A percentile compares a stretch with the other conserved stretches of the same genome.
These are phyloP conservation scores for Champsocephalus esox DNA, from an alignment of 2,797 vertebrate genomes.

Conservation along the genomic window DNA sequence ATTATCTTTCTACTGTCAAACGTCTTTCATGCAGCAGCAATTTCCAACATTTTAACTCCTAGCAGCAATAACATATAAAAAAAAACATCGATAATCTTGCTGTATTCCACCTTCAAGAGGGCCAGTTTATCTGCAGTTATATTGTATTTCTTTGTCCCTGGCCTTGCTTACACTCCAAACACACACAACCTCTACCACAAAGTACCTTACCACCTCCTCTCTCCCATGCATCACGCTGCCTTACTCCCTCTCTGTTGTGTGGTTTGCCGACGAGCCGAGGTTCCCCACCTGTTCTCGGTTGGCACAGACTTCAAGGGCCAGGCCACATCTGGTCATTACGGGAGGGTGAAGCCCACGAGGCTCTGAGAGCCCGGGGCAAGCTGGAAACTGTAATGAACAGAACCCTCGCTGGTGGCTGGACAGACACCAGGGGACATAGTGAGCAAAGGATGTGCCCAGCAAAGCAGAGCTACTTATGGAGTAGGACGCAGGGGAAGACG, in stretches of 20 bases:
- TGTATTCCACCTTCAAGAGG: constrained; percentile 13
- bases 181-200: not conserved
- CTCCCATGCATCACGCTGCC: constrained; percentile 33
- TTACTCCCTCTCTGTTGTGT: constrained; percentile 51
- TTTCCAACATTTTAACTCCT: not conserved
- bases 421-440: constrained; percentile 62
- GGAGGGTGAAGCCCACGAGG: constrained; percentile 66
- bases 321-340: constrained; percentile 83
- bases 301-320: constrained; percentile 81
- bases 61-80: constrained; percentile 6
- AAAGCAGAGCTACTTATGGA: constrained; percentile 63
- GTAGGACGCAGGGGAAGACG: constrained; percentile 37
- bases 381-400: constrained; percentile 78
- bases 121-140: not conserved
- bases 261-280: constrained; percentile 64
- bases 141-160: constrained; percentile 6
- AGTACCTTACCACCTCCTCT: too few relatives aligned
- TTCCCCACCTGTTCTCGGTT: constrained; percentile 82
- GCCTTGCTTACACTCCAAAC: not conserved
- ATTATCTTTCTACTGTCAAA: constrained; percentile 6
- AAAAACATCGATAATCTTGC: constrained; percentile 2
- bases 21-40: constrained; percentile 4
- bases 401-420: constrained; percentile 59
- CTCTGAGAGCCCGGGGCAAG: constrained; percentile 69
- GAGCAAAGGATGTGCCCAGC: constrained; percentile 66